A percentile compares a stretch with the other conserved stretches of the same genome.
phyloP scores from a whole-genome alignment of 2,797 vertebrate genomes.

The Rhinichthys osculus region DNA sequence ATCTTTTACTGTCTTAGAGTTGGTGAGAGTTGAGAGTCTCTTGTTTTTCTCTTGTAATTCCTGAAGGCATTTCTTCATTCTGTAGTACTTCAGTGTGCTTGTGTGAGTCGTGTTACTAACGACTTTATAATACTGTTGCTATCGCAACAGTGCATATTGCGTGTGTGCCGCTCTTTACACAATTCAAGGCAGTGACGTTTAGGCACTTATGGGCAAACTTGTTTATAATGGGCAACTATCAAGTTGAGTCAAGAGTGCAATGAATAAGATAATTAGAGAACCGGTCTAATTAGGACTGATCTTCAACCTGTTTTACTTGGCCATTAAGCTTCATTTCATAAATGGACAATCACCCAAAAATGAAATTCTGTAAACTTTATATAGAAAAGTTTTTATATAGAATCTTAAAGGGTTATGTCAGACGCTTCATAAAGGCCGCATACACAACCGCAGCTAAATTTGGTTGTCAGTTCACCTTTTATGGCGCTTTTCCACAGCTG shows the following conservation, averaged over 20 bases:
- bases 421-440: neutral
- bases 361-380: neutral
- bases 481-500: no score
- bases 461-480: neutral
- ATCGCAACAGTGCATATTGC: conserved; percentile 11
- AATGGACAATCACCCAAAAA: neutral
- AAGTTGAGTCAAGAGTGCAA: conserved; percentile 13
- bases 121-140: conserved; percentile 36
- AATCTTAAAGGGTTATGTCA: neutral
- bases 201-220: neutral
- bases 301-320: neutral
- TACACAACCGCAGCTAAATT: neutral
- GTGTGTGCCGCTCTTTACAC: neutral
- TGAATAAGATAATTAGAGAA: conserved; percentile 14
- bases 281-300: neutral
- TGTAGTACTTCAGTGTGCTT: conserved; percentile 17
- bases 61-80: conserved; percentile 31
- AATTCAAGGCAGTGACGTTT: neutral
- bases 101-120: conserved; percentile 34
- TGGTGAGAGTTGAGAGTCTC: conserved; percentile 16
- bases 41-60: conserved; percentile 35
- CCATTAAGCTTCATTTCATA: neutral
- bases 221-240: conserved; percentile 17
- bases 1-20: conserved; percentile 30
- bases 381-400: neutral